phyloP scores from a whole-genome alignment of 2,113 vertebrate species.

The Formicarius rufipectus region DNA sequence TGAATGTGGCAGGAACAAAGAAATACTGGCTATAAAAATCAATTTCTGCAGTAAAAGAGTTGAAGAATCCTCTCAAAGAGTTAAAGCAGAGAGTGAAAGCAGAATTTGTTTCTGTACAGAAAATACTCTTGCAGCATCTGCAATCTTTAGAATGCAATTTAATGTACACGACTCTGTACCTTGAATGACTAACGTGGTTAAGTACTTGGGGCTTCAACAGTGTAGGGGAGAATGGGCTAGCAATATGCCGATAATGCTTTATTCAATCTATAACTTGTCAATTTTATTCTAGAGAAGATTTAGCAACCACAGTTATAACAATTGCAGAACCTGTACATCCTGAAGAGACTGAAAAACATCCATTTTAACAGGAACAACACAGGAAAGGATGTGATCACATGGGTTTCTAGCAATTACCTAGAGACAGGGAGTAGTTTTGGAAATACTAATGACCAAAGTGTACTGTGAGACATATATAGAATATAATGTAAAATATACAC shows the following conservation, averaged over 20 bases:
- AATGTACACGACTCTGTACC: not conserved
- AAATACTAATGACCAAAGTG: not conserved
- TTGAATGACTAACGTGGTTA: not conserved
- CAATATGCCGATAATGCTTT: not conserved
- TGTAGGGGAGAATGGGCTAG: not conserved
- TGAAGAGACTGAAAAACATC: not conserved
- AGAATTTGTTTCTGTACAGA: not conserved
- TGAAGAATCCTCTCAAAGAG: not conserved
- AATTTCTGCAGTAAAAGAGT: not conserved
- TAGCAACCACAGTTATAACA: not conserved
- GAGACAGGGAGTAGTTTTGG: not conserved
- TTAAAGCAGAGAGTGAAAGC: not conserved
- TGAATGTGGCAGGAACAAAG: not conserved
- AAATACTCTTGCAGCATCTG: not conserved
- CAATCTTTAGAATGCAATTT: not conserved
- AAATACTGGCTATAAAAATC: not conserved
- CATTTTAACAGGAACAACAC: not conserved
- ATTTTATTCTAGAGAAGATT: not conserved
- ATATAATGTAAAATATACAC: too few species aligned
- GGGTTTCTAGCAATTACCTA: not conserved
- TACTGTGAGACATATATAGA: not conserved
- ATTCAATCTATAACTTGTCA: not conserved
- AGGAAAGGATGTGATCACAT: not conserved
- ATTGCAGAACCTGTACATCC: not conserved
- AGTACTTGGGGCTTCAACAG: not conserved